Percentiles rank a stretch among this genome's conserved stretches.
These are phyloP conservation scores for Ernsta delagoae DNA, from an alignment of 2,888 invertebrate genomes.

Conservation along the genomic window DNA sequence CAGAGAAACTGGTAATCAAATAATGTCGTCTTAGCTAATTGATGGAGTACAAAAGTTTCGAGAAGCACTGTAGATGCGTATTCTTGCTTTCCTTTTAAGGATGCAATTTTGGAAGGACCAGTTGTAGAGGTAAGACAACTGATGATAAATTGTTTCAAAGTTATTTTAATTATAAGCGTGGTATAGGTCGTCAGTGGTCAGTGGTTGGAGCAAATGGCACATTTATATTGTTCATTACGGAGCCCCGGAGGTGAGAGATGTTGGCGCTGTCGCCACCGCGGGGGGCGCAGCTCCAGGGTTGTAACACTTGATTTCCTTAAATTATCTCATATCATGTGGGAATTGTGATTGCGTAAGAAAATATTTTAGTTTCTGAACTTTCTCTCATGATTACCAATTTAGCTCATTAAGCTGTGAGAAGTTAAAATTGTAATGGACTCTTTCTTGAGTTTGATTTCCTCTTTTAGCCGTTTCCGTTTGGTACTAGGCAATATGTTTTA, in stretches of 20 bases:
- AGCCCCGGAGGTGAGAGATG: slow-evolving; percentile 79
- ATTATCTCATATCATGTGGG: no score
- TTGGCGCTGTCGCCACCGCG: slow-evolving; percentile 72
- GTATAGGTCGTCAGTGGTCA: slow-evolving; percentile 41
- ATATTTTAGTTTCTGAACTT: no score
- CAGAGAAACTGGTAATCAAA: neutral
- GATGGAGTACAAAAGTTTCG: neutral
- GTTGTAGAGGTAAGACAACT: neutral
- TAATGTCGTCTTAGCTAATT: neutral
- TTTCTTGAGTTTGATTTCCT: no score
- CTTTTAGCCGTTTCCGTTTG: no score
- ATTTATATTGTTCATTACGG: slow-evolving; percentile 81
- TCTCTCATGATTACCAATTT: no score
- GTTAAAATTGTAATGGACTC: no score
- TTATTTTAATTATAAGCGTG: slow-evolving; percentile 4
- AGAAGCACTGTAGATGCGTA: neutral
- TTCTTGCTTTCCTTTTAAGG: neutral
- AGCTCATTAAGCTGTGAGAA: no score
- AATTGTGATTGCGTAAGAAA: no score
- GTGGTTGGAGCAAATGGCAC: slow-evolving; percentile 65
- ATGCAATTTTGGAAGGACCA: neutral
- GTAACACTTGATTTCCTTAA: neutral
- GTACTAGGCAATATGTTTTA: no score
- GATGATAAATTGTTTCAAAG: neutral
- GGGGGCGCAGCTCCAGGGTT: slow-evolving; percentile 62